Evolutionary conservation across 1,140 invertebrate genomes (phyloP), one percentile per base, ranked within the genome.

Genomic region (Wiebesia pumilae): DNA sequence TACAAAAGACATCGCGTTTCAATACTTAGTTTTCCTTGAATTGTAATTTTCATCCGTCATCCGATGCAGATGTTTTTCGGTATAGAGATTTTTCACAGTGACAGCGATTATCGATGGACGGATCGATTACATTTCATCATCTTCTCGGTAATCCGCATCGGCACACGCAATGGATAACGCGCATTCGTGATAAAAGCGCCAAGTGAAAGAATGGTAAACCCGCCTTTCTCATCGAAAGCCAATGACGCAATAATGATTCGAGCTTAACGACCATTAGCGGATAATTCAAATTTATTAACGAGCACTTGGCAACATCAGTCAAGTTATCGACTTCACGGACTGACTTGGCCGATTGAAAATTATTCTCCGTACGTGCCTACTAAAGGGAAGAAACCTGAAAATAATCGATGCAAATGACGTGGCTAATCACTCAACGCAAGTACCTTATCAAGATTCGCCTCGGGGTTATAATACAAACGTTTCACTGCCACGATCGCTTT

Each of bases 211-310:
- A 71, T 35, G 40, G 7, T 19, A n/a, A 54, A 35, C 30, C 4
- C 77, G 19, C 19, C 3, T 30, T 79, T 35, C 24, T 58, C 33
- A 9, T 33, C 30, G 27, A 51, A 33, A 33, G 16, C 30, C 58
- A 79, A 79, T 51, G 3, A 19, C 12, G 30, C 0, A 51, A 54
- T 51, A 27, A 77, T 47, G 43, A 78, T 78, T 43, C 24, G 14
- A 12, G 40, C 27, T 67, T 71, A 71, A 77, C n/a, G 65, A 80
- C 54, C 43, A 80, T 77, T 67, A 69, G n/a, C 30, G 33, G 47
- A 4, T 58, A 43, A 43, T 85, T 85, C 73, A 85, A 79, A 69
- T 51, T 67, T 40, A 81, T 71, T 85, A 85, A 85, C 51, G 43
- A 71, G 77, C 65, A 51, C 9, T 69, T 47, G 40, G 38, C 24